A percentile compares a stretch with the other conserved stretches of the same genome.
Conservation (phyloP, 2,113 vertebrate species). For the Menura novaehollandiae region DNA sequence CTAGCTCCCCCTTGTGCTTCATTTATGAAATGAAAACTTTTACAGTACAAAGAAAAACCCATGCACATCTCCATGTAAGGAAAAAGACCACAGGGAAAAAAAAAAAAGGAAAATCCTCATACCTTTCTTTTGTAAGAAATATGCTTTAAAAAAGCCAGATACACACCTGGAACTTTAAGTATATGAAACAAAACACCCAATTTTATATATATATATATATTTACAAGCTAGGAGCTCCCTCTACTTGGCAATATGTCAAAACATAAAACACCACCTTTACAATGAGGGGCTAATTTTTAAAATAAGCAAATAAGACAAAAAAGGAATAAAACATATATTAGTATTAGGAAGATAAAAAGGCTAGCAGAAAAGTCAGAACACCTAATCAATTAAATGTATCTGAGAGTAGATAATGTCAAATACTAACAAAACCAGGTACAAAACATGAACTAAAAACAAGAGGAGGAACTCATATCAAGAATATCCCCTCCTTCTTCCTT, state of each 20-base stretch:
- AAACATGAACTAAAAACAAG: not conserved
- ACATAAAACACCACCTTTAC: not conserved
- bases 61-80: not conserved
- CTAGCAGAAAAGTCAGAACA: not conserved
- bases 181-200: not conserved
- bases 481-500: not conserved
- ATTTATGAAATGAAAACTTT: not conserved
- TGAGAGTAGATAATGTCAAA: not conserved
- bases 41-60: not conserved
- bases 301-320: not conserved
- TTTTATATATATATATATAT: too few species aligned
- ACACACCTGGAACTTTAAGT: not conserved
- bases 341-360: not conserved
- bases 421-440: not conserved
- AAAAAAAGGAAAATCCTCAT: rapidly evolving
- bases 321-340: not conserved
- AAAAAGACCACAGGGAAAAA: rapidly evolving
- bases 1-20: slow-evolving; percentile 18
- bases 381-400: not conserved
- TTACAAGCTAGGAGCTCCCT: not conserved
- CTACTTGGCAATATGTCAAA: not conserved
- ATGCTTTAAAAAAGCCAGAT: not conserved
- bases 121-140: not conserved
- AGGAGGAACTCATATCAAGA: not conserved
- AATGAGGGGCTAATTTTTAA: not conserved